phyloP scores from a whole-genome alignment of 2,888 invertebrate genomes.

The Ommatoiulus sabulosus region DNA sequence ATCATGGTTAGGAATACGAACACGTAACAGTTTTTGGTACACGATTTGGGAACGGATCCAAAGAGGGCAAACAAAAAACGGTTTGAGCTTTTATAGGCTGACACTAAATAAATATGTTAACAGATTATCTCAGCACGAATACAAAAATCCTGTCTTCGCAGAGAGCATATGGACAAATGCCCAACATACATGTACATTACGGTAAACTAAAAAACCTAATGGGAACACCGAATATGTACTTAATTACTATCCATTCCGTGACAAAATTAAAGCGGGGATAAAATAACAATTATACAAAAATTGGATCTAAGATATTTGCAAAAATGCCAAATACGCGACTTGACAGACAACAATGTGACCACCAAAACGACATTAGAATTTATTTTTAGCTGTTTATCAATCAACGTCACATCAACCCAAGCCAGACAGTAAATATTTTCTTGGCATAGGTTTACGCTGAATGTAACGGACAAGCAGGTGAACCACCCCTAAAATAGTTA shows the following conservation, averaged over 20 bases:
- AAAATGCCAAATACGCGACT: neutral
- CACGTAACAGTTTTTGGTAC: conserved; percentile 25
- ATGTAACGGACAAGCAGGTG: neutral
- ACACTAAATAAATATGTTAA: conserved; percentile 8
- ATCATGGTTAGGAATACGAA: conserved; percentile 40
- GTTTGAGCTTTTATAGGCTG: conserved; percentile 9
- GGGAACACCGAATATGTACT: neutral
- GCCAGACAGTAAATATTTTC: neutral
- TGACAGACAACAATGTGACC: neutral
- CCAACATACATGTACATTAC: neutral
- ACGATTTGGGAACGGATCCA: conserved; percentile 29
- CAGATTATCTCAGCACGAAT: conserved; percentile 38
- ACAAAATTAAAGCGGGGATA: neutral
- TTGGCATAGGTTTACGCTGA: neutral
- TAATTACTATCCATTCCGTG: neutral
- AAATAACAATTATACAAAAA: neutral
- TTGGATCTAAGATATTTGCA: neutral
- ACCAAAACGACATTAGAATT: neutral
- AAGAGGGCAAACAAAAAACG: neutral
- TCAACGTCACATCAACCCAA: neutral
- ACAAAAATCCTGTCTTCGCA: neutral
- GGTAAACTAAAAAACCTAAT: neutral
- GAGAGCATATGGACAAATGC: neutral
- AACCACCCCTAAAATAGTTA: neutral
- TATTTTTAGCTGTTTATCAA: conserved; percentile 10